Base-by-base conservation (phyloP, 2,113 vertebrate species). In the Tyto alba region DNA sequence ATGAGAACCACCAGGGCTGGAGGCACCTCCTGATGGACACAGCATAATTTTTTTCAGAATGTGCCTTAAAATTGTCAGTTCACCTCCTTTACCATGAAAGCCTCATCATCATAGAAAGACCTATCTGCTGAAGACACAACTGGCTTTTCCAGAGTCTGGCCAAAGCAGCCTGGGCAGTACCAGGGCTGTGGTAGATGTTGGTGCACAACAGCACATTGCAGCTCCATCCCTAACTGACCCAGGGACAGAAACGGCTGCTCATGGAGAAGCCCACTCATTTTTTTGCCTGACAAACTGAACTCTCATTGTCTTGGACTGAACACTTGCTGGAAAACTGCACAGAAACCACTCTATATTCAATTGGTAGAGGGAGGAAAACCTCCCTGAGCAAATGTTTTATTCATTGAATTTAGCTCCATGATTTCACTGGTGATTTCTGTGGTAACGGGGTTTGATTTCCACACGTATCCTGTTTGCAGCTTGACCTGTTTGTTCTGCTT, bases 171-270 rank as follows among this genome's bases (percentile, higher is more conserved):
- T 29, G 29, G 45, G 41, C 36, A 50, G 40, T 10, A 56, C 7
- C 0, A 0, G 34, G 29, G 21, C 1, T 9, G 75, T 40, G 36
- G 41, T 6, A 71, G 71, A 25, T 11, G 29, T 1, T 40, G 29
- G 55, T 74, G 53, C 55, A 66, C 17, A 71, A 36, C n/a, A 48
- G n/a, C 73, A 20, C 45, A 12, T 22, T 60, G 59, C 36, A 85
- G 13, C 29, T 63, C 9, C 57, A 57, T 7, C 29, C 20, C 57
- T 57, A 55, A 63, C 20, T 45, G 38, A 72, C 62, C 34, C 0
- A 3, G 57, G 18, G 50, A 7, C 16, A 72, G 79, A 56, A 80
- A 72, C 0, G 0, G 22, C 57, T 81, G 59, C 62, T 91, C 3
- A 1, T 55, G 68, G 74, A 76, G 45, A 90, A 80, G 40, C 29